Evolutionary conservation across 2,797 vertebrate genomes (phyloP), one percentile per base, ranked within the genome.

Genomic region (Coccyzus lansbergi): DNA sequence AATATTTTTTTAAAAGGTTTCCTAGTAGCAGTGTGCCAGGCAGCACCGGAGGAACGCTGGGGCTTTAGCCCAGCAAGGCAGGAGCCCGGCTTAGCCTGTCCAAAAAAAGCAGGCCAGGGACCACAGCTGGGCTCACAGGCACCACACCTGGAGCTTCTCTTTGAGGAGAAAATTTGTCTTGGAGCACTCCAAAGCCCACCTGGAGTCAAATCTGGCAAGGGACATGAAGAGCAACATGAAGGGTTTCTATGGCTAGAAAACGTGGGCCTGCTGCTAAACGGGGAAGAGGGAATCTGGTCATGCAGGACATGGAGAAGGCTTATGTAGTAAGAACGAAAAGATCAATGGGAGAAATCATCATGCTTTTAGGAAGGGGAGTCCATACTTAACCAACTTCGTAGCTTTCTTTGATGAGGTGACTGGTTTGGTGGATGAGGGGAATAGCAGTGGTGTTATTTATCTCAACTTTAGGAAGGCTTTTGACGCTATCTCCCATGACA

Each of bases 31-130:
- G 22, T 11, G 29, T 76, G 51, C n/a, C 24, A 31, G 38, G 78
- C 70, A 86, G 75, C 18, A 15, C 42, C 1, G 1, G 63, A 53
- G 70, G 24, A 46, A 34, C 0, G 0, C 0, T 52, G 74, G 53
- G 46, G 53, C 63, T 65, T 83, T 55, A 69, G 71, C 33, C n/a
- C 24, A 68, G 71, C 33, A 38, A 85, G 46, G 55, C 71, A 24
- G 68, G n/a, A 72, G 33, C 6, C 26, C 9, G 46, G 31, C 48
- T 69, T 25, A 20, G 21, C 53, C 63, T 24, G 51, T 55, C 71
- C 75, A 48, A 7, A n/a, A 58, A 14, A n/a, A 79, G 22, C 46
- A 69, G 55, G 22, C 36, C 64, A 58, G 51, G 36, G 28, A 42
- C 72, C 64, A 85, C 34, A 28, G 8, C 38, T 74, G 83, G 80